Conservation (phyloP, 2,113 vertebrate genomes). For the Vulpes ferrilata region DNA sequence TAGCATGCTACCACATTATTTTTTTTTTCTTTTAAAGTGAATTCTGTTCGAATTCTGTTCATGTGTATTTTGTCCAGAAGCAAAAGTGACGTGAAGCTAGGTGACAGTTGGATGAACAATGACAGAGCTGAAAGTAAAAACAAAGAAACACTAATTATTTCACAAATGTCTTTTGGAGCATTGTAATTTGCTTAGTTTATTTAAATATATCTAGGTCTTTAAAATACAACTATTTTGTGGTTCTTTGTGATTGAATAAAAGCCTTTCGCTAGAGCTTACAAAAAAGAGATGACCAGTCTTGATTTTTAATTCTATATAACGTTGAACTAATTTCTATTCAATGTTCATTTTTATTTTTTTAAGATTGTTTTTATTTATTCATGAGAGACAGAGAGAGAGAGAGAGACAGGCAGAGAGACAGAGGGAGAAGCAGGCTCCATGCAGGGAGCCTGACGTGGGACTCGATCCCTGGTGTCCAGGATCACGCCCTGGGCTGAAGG, state of each 20-base stretch:
- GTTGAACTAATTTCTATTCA: conserved; percentile 41
- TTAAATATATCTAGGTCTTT: background rate
- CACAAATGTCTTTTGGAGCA: background rate
- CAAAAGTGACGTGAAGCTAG: background rate
- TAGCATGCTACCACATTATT: background rate
- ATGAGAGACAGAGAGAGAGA: too few relatives aligned
- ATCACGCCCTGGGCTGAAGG: too few relatives aligned
- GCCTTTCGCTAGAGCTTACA: conserved; percentile 13
- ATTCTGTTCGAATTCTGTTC: background rate
- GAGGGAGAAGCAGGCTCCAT: too few relatives aligned
- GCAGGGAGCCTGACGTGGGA: too few relatives aligned
- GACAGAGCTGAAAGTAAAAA: conserved; percentile 44
- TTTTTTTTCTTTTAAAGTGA: background rate
- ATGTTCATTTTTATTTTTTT: background rate
- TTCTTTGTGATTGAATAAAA: conserved; percentile 51
- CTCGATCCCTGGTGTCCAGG: too few relatives aligned
- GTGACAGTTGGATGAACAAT: background rate
- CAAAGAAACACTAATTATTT: background rate
- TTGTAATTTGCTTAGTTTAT: conserved; percentile 17
- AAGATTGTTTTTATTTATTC: too few relatives aligned
- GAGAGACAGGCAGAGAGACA: too few relatives aligned
- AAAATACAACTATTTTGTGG: conserved; percentile 28
- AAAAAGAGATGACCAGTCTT: background rate
- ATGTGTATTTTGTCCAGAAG: conserved; percentile 16
- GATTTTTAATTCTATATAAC: background rate